Conservation (phyloP, 2,113 vertebrate genomes). For the Eidolon helvum region DNA sequence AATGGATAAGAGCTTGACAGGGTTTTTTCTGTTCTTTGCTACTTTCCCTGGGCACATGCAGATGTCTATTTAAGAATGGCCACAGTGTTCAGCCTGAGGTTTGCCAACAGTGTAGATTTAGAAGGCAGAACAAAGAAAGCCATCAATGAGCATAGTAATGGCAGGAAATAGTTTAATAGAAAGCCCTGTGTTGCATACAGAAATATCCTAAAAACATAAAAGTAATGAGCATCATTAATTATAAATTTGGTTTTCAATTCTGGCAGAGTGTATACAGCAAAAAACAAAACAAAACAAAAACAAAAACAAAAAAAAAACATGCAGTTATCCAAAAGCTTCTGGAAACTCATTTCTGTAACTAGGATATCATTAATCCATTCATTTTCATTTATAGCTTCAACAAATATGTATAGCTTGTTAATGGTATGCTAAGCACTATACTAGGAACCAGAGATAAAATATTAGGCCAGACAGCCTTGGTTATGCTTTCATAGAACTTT, state of each 20-base stretch:
- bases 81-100: conserved; percentile 67
- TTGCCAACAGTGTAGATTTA: conserved; percentile 74
- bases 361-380: conserved; percentile 7
- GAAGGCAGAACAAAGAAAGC: conserved; percentile 71
- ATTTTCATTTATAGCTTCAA: conserved; percentile 18
- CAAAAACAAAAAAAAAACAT: not conserved
- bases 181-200: conserved; percentile 48
- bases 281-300: not conserved
- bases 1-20: conserved; percentile 70
- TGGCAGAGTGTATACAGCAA: not conserved
- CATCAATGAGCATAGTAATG: conserved; percentile 64
- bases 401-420: conserved; percentile 20
- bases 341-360: not conserved
- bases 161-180: conserved; percentile 70
- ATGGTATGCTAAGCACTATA: not conserved
- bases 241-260: conserved; percentile 33
- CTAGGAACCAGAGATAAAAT: not conserved
- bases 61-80: conserved; percentile 76
- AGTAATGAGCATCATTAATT: conserved; percentile 47
- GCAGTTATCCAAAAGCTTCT: not conserved
- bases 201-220: conserved; percentile 49
- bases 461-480: not conserved
- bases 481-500: not conserved
- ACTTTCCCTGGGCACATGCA: conserved; percentile 73
- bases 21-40: conserved; percentile 74